phyloP scores from a whole-genome alignment of 2,113 vertebrate species.

The Gambusia holbrooki region DNA sequence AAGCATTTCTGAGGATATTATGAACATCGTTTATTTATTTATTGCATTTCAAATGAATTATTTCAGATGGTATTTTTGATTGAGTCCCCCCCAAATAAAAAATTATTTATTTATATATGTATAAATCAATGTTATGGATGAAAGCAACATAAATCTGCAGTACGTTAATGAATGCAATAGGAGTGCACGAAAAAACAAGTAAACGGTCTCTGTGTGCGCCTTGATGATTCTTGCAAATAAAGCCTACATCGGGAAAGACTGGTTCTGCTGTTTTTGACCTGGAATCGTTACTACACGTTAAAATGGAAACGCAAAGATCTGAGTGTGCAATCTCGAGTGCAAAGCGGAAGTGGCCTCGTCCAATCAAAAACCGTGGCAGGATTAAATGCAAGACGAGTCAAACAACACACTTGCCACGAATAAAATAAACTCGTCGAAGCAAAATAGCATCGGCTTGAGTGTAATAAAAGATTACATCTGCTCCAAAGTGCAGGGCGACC shows the following conservation, averaged over 20 bases:
- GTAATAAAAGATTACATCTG: neutral
- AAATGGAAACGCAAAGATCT: constrained; percentile 2
- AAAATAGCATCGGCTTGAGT: neutral
- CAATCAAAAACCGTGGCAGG: constrained; percentile 64
- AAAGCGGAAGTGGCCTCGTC: constrained; percentile 67
- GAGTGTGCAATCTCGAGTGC: neutral
- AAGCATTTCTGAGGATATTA: too few relatives aligned
- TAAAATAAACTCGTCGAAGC: neutral
- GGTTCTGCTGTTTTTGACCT: neutral
- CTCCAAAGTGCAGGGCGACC: neutral
- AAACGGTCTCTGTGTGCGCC: too few relatives aligned
- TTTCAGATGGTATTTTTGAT: too few relatives aligned
- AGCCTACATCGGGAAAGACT: neutral
- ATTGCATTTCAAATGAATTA: too few relatives aligned
- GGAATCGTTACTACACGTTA: neutral
- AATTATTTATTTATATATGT: too few relatives aligned
- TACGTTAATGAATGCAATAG: too few relatives aligned
- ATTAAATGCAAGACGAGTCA: constrained; percentile 45
- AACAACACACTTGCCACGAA: neutral
- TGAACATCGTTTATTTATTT: too few relatives aligned
- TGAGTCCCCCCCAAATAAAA: too few relatives aligned
- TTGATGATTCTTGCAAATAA: neutral
- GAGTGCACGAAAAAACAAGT: too few relatives aligned
- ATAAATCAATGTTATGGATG: too few relatives aligned
- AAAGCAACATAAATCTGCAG: too few relatives aligned